phyloP scores from a whole-genome alignment of 2,888 invertebrate species.

The Meganola albula region DNA sequence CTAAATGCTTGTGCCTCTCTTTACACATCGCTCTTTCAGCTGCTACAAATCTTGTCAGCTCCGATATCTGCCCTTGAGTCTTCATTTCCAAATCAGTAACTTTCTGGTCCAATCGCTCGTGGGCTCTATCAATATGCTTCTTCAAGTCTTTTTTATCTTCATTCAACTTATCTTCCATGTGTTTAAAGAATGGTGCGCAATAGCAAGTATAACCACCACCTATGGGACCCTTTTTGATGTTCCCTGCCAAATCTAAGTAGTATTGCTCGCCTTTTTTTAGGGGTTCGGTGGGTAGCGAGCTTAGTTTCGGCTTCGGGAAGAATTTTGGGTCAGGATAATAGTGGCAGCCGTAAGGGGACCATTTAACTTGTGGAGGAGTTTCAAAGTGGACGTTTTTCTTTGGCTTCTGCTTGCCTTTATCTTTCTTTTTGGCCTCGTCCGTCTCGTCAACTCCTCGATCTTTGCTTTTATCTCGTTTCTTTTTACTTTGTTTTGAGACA shows the following conservation, averaged over 20 bases:
- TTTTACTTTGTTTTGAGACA: constrained; percentile 62
- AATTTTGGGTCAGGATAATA: constrained; percentile 91
- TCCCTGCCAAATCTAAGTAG: constrained; percentile 95
- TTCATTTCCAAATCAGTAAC: constrained; percentile 87
- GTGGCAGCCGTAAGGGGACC: constrained; percentile 96
- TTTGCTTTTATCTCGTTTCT: constrained; percentile 67
- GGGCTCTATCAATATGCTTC: constrained; percentile 86
- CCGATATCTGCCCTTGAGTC: constrained; percentile 84
- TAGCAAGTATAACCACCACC: constrained; percentile 95
- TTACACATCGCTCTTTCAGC: constrained; percentile 80
- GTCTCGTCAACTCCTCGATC: constrained; percentile 76
- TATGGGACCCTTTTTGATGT: constrained; percentile 96
- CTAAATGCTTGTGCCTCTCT: constrained; percentile 81
- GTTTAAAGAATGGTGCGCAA: constrained; percentile 93
- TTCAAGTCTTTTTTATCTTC: constrained; percentile 88
- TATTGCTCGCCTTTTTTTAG: constrained; percentile 94
- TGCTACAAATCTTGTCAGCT: constrained; percentile 81
- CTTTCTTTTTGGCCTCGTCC: constrained; percentile 61
- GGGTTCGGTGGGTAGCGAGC: constrained; percentile 91
- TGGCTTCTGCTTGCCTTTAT: constrained; percentile 61
- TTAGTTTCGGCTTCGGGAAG: constrained; percentile 90
- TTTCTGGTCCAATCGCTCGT: constrained; percentile 87
- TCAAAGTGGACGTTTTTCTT: constrained; percentile 78
- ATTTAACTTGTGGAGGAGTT: constrained; percentile 73
- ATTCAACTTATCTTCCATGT: constrained; percentile 90